These are phyloP conservation scores for Liolophura sinensis DNA, from an alignment of 1,140 invertebrate genomes.

Conservation along the genomic window DNA sequence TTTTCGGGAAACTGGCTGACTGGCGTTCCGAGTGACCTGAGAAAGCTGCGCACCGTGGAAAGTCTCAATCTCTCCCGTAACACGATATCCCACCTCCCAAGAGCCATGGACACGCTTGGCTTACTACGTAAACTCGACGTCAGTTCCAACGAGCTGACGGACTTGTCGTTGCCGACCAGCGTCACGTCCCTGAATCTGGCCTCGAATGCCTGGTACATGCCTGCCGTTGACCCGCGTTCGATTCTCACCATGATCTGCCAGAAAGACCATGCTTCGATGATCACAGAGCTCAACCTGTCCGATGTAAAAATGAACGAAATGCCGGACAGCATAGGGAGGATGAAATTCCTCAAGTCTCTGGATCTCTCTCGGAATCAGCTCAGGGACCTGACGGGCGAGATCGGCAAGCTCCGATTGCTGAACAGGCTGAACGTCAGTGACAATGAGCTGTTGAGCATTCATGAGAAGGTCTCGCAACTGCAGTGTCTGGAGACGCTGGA, in stretches of 20 bases:
- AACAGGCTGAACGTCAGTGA: conserved; percentile 38
- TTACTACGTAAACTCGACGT: conserved; percentile 40
- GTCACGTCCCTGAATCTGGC: conserved; percentile 39
- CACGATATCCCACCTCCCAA: conserved; percentile 39
- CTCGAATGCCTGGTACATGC: conserved; percentile 41
- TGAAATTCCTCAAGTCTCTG: conserved; percentile 35
- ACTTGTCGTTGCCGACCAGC: conserved; percentile 42
- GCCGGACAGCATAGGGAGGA: conserved; percentile 29
- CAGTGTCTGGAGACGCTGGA: conserved; percentile 34
- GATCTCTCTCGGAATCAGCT: conserved; percentile 39
- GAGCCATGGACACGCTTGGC: conserved; percentile 32
- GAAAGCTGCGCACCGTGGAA: conserved; percentile 31
- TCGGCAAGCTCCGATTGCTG: conserved; percentile 37
- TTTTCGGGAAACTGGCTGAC: conserved; percentile 45
- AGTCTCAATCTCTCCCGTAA: conserved; percentile 30
- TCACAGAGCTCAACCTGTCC: conserved; percentile 39
- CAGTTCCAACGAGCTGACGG: conserved; percentile 38
- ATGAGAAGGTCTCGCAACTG: conserved; percentile 33
- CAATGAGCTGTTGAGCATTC: conserved; percentile 37
- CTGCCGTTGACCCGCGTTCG: conserved; percentile 32
- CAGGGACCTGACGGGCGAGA: conserved; percentile 35
- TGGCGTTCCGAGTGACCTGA: conserved; percentile 42
- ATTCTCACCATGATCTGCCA: conserved; percentile 32
- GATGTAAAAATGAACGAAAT: conserved; percentile 47
- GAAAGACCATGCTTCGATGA: conserved; percentile 29